Percentiles rank a stretch among this genome's conserved stretches.
These are phyloP conservation scores for Macropus fuliginosus DNA, from an alignment of 2,797 vertebrate genomes.

Conservation along the genomic window DNA sequence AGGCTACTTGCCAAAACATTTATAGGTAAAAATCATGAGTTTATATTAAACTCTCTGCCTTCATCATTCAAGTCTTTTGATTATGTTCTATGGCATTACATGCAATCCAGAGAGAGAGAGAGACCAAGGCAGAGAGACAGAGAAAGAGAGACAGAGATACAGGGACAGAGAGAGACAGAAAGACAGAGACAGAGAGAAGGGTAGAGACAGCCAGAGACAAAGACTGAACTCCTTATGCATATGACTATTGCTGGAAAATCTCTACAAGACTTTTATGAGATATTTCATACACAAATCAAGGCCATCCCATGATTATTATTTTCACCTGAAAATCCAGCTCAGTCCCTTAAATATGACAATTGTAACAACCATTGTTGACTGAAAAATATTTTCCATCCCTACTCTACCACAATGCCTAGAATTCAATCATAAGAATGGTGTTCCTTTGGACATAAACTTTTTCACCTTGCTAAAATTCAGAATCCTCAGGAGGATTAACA, in stretches of 20 bases:
- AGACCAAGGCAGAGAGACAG: too few relatives aligned
- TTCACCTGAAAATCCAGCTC: neutral
- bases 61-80: too few relatives aligned
- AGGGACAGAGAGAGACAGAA: neutral
- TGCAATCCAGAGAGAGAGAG: neutral
- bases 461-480: neutral
- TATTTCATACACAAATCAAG: neutral
- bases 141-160: neutral
- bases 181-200: neutral
- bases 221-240: neutral
- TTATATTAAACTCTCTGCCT: too few relatives aligned
- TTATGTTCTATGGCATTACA: too few relatives aligned
- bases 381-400: neutral
- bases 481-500: neutral
- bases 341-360: neutral
- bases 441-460: neutral
- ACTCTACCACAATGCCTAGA: neutral
- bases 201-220: too few relatives aligned
- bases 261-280: neutral
- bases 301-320: neutral
- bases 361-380: neutral
- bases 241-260: neutral
- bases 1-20: neutral
- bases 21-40: too few relatives aligned
- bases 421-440: neutral